Evolutionary conservation across 2,797 vertebrate species (phyloP).

Genomic region (Onychomys leucogaster): DNA sequence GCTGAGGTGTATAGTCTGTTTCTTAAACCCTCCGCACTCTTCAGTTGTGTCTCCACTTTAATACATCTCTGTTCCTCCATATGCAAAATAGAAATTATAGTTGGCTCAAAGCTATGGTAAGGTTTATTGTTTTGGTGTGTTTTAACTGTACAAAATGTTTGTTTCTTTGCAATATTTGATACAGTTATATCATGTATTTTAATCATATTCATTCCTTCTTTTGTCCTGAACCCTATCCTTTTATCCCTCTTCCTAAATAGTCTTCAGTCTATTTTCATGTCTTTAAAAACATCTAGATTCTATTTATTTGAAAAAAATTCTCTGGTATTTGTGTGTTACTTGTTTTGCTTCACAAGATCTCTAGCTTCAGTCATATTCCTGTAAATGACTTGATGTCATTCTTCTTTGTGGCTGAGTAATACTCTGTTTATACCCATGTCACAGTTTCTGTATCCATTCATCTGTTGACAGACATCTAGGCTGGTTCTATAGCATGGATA

Average conservation of each 20-base stretch:
- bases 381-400: neutral
- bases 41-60: neutral
- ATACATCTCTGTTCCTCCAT: neutral
- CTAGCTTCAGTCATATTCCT: neutral
- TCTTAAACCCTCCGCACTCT: neutral
- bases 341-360: neutral
- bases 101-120: neutral
- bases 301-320: neutral
- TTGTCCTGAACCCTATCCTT: neutral
- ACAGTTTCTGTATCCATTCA: too few species aligned
- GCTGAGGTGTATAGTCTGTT: neutral
- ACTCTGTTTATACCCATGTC: neutral
- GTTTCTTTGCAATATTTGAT: neutral
- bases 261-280: neutral
- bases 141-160: neutral
- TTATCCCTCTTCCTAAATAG: neutral
- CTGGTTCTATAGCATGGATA: neutral
- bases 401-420: neutral
- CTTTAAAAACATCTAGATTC: neutral
- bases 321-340: neutral
- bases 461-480: neutral
- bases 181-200: neutral
- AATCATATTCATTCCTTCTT: neutral
- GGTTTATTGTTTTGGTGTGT: neutral
- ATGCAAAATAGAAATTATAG: neutral